phyloP scores from a whole-genome alignment of 2,888 invertebrate species.

The Eupelmus urozonus region DNA sequence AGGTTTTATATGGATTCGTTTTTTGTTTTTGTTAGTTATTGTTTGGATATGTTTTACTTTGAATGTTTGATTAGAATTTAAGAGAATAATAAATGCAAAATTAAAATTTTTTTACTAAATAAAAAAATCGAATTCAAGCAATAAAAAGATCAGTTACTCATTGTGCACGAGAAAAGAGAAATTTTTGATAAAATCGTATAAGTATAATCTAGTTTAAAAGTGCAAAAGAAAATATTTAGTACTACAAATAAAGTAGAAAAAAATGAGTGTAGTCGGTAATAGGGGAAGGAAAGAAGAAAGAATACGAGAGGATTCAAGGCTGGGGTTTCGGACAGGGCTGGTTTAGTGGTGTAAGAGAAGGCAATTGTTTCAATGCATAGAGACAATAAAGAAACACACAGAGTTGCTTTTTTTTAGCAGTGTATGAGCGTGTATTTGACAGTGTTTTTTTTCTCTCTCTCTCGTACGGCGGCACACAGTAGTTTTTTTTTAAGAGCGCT shows the following conservation, averaged over 20 bases:
- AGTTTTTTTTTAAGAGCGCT: conserved; percentile 68
- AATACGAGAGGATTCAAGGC: conserved; percentile 42
- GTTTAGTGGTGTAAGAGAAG: background rate
- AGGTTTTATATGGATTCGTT: too few species aligned
- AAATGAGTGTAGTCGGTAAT: background rate
- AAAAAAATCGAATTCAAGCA: background rate
- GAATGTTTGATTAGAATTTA: too few species aligned
- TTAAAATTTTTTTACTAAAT: background rate
- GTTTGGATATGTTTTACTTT: too few species aligned
- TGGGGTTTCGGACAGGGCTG: conserved; percentile 5
- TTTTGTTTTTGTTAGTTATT: too few species aligned
- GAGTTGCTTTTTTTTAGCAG: conserved; percentile 67
- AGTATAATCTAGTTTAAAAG: background rate
- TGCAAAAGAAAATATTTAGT: conserved; percentile 12
- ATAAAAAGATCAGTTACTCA: background rate
- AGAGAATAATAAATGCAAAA: too few species aligned
- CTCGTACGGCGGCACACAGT: conserved; percentile 73
- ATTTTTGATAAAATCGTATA: background rate
- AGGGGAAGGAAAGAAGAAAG: conserved; percentile 38
- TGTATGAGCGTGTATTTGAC: conserved; percentile 77
- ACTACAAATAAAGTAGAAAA: conserved; percentile 9
- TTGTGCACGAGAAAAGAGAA: background rate
- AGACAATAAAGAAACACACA: conserved; percentile 58
- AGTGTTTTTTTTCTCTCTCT: conserved; percentile 71
- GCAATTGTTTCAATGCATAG: conserved; percentile 23